These are phyloP conservation scores for Taeniopygia guttata DNA, from an alignment of 2,797 vertebrate species.

Conservation along the genomic window DNA sequence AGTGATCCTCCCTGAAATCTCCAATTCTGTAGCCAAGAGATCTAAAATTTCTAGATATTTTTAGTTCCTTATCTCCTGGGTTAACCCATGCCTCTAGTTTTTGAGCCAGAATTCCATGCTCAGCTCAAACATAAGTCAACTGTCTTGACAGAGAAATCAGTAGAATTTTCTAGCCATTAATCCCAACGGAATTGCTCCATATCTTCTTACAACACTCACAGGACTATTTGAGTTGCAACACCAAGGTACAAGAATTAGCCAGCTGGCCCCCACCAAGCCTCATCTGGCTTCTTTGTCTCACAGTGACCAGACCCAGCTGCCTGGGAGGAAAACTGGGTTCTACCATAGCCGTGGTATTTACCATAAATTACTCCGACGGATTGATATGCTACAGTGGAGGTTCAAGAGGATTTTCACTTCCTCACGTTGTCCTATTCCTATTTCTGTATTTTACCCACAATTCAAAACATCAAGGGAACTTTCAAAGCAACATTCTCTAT, in stretches of 20 bases:
- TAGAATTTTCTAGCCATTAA: conserved; percentile 25
- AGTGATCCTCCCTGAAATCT: background rate
- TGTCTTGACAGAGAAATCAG: background rate
- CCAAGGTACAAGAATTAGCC: background rate
- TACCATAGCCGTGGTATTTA: background rate
- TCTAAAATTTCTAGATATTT: background rate
- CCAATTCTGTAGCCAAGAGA: background rate
- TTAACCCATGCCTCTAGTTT: background rate
- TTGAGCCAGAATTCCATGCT: background rate
- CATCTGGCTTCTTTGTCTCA: background rate
- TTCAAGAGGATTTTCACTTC: conserved; percentile 4
- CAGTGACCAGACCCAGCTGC: background rate
- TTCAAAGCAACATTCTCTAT: conserved; percentile 61
- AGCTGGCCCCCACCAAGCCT: background rate
- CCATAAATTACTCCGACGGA: background rate
- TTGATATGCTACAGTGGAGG: background rate
- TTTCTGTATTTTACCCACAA: background rate
- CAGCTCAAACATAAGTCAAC: conserved; percentile 17
- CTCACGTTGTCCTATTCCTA: background rate
- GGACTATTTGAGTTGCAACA: background rate
- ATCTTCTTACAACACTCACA: conserved; percentile 13
- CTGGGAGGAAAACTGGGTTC: background rate
- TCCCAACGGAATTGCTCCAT: conserved; percentile 9
- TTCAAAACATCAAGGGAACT: conserved; percentile 29
- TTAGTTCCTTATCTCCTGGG: background rate